Conservation (phyloP, 2,888 invertebrate genomes). For the Limnephilus lunatus region DNA sequence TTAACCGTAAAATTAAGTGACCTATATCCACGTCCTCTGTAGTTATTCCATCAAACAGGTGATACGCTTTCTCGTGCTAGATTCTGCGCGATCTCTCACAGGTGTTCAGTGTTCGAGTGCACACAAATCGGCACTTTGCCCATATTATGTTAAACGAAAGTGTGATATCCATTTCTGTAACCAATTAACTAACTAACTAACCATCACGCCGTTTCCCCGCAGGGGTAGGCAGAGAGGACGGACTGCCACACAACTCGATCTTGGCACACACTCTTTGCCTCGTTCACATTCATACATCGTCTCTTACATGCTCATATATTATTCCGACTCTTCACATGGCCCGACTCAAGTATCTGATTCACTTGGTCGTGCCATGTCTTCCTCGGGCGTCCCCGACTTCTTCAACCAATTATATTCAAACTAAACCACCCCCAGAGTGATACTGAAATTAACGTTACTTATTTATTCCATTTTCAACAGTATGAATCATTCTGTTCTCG, state of each 20-base stretch:
- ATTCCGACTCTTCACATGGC: no score
- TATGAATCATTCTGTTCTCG: background rate
- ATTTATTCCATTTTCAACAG: background rate
- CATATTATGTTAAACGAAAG: conserved; percentile 31
- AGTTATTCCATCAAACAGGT: background rate
- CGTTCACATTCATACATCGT: no score
- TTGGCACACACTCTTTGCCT: no score
- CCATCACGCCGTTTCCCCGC: no score
- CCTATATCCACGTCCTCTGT: background rate
- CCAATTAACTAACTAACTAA: no score
- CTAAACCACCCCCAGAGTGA: background rate
- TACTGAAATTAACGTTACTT: background rate
- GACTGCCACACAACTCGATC: no score
- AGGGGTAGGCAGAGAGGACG: no score
- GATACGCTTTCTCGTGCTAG: conserved; percentile 50
- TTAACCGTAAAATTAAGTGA: background rate
- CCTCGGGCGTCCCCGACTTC: no score
- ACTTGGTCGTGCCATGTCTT: no score
- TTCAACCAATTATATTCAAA: background rate
- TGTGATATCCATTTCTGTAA: background rate
- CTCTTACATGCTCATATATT: no score
- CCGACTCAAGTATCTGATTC: no score
- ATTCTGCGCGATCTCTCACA: conserved; percentile 8
- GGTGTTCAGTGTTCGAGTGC: background rate
- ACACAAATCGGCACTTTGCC: background rate